phyloP scores from a whole-genome alignment of 64 coral and sea anemone species.

The Catalaphyllia jardinei region DNA sequence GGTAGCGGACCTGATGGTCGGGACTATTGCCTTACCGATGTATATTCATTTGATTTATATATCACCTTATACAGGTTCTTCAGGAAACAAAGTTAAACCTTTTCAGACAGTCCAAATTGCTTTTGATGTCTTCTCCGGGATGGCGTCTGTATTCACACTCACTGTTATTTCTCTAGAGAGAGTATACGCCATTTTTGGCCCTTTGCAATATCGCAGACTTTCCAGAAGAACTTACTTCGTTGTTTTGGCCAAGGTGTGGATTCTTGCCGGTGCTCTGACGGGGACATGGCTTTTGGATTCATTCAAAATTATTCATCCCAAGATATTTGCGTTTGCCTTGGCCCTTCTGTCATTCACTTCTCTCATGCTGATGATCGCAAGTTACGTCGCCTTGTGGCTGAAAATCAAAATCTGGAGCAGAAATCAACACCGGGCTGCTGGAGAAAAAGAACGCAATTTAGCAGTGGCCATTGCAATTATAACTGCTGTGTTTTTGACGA shows the following conservation, averaged over 20 bases:
- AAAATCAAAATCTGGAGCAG: constrained; percentile 69
- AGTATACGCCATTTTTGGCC: constrained; percentile 67
- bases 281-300: constrained; percentile 23
- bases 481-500: constrained; percentile 75
- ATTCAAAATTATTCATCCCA: constrained; percentile 13
- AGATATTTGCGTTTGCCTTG: constrained; percentile 63
- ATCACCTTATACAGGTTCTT: background rate
- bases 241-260: constrained; percentile 51
- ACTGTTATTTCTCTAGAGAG: constrained; percentile 82
- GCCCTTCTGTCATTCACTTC: constrained; percentile 71
- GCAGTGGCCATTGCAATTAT: constrained; percentile 65
- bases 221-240: constrained; percentile 40
- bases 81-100: background rate
- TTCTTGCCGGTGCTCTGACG: constrained; percentile 59
- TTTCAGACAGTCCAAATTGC: constrained; percentile 41
- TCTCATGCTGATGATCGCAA: constrained; percentile 44
- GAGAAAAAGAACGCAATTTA: constrained; percentile 66
- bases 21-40: constrained; percentile 63
- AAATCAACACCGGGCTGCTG: constrained; percentile 23
- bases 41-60: constrained; percentile 65
- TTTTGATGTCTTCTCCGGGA: constrained; percentile 76
- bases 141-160: constrained; percentile 78
- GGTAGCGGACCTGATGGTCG: constrained; percentile 67
- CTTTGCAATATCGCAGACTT: constrained; percentile 47
- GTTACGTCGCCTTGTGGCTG: constrained; percentile 74